These are phyloP conservation scores for Oryctolagus cuniculus DNA, from an alignment of 2,113 vertebrate species.

Conservation along the genomic window mOryCun1.1 NC_091436.1:15258001-15258500, in stretches of 20 bases:
- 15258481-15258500: background rate
- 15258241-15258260: background rate
- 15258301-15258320: background rate
- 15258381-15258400: no score
- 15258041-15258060: background rate
- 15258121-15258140: rapidly evolving
- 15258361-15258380: background rate
- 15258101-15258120: background rate
- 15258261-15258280: background rate
- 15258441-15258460: background rate
- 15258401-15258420: rapidly evolving
- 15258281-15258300: background rate
- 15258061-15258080: background rate
- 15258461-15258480: background rate
- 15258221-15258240: background rate
- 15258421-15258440: background rate
- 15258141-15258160: background rate
- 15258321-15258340: background rate
- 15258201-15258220: background rate
- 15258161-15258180: rapidly evolving
- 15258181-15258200: background rate
- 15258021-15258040: background rate
- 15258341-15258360: background rate
- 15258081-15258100: background rate
- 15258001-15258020: background rate